Evolutionary conservation across 2,113 vertebrate species (phyloP).

Genomic region (Bagarius yarrelli): DNA sequence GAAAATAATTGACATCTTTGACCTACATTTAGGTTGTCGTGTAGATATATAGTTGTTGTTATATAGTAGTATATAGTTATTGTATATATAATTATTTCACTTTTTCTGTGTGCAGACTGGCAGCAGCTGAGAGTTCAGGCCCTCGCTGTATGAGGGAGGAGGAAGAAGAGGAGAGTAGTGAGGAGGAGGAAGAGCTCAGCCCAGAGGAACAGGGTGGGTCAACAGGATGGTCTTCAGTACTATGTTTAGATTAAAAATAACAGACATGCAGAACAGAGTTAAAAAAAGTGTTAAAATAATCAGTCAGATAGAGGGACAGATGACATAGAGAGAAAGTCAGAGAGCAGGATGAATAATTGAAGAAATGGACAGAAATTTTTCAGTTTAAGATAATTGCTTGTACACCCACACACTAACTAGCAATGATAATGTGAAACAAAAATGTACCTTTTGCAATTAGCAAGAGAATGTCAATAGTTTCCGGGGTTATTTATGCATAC

Average conservation of each 20-base stretch:
- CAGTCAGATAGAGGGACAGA: neutral
- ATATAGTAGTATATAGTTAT: too few relatives aligned
- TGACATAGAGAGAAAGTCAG: neutral
- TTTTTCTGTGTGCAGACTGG: constrained; percentile 69
- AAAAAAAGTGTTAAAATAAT: neutral
- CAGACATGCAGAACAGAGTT: too few relatives aligned
- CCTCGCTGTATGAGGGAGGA: constrained; percentile 72
- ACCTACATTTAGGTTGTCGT: too few relatives aligned
- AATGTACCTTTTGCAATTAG: neutral
- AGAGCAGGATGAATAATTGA: neutral
- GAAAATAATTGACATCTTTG: too few relatives aligned
- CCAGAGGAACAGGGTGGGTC: constrained; percentile 86
- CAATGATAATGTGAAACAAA: neutral
- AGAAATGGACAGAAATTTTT: too few relatives aligned
- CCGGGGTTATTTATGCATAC: neutral
- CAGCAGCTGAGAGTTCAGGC: constrained; percentile 81
- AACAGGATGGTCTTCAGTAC: neutral
- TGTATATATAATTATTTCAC: neutral
- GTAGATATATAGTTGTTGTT: too few relatives aligned
- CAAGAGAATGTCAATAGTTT: neutral
- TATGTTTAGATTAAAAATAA: too few relatives aligned
- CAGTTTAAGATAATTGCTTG: neutral
- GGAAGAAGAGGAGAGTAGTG: constrained; percentile 81
- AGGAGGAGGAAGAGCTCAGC: constrained; percentile 86
- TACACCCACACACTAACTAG: too few relatives aligned